These are phyloP conservation scores for Siderastrea radians DNA, from an alignment of 92 coral and sea anemone species.

Conservation along the genomic window DNA sequence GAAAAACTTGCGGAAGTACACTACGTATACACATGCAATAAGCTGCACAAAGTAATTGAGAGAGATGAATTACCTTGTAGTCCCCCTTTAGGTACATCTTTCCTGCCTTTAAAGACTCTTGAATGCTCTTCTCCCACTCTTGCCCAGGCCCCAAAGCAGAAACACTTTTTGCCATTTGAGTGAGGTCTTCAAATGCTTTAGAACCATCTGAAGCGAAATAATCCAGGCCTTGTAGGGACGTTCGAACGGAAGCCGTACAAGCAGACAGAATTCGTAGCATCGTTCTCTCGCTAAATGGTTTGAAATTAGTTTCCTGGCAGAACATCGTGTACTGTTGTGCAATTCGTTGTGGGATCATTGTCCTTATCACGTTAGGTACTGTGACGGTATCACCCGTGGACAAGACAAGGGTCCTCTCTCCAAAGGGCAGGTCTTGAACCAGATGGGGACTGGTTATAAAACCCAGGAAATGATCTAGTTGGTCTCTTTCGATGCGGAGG, in stretches of 20 bases:
- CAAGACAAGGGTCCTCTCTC: constrained; percentile 49
- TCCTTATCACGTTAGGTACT: constrained; percentile 72
- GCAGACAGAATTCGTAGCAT: constrained; percentile 44
- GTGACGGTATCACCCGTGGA: constrained; percentile 48
- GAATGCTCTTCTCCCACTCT: constrained; percentile 20
- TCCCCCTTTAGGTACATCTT: constrained; percentile 56
- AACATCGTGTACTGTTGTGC: constrained; percentile 46
- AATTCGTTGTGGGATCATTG: constrained; percentile 69
- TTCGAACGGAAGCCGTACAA: constrained; percentile 51
- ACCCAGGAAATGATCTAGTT: constrained; percentile 70
- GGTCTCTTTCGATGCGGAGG: constrained; percentile 65
- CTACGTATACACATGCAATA: neutral
- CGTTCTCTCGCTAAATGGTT: constrained; percentile 51
- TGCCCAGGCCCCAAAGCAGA: neutral
- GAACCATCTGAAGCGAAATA: constrained; percentile 56
- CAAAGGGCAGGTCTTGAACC: constrained; percentile 78
- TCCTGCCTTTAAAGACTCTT: constrained; percentile 46
- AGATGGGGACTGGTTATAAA: constrained; percentile 75
- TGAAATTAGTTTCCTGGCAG: constrained; percentile 50
- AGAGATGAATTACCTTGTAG: constrained; percentile 35
- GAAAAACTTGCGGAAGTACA: neutral
- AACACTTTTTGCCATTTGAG: neutral
- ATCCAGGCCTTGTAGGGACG: constrained; percentile 67
- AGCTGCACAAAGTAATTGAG: neutral
- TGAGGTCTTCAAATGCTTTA: constrained; percentile 56